Evolutionary conservation across 2,888 invertebrate genomes (phyloP), one percentile per base, ranked within the genome.

Genomic region (Lobophora halterata): DNA sequence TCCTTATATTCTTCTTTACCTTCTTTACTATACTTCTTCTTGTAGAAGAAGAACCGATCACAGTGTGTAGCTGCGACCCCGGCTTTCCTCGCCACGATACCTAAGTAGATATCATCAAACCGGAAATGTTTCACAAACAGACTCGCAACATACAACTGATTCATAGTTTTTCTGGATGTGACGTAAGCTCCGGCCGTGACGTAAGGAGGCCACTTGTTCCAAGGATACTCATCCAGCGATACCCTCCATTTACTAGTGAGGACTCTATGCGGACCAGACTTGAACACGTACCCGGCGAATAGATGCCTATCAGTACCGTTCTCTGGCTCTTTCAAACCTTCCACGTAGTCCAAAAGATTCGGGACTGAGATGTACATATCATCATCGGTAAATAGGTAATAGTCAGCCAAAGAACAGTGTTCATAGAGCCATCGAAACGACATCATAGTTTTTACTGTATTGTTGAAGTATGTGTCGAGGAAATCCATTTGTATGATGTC

Each of bases 381-480:
- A 67, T 98, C 97, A 67, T 98, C 97, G 0, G 94, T 93, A 75
- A 97, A 96, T 73, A 97, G 88, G 52, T 95, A 95, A 71, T 92
- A 96, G 52, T 93, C 92, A 0, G 95, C 91, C 21, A 90, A 87
- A 0, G 90, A 79, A 65, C 97, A 97, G 59, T 91, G 89, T 30
- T 91, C 90, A 20, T 91, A 90, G 5, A 92, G 90, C 97, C 97
- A 98, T 36, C 93, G 91, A 55, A 97, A 90, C 0, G 94, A 93
- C 89, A 94, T 92, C 92, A 97, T 93, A 0, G 96, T 95, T 83
- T 98, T 98, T n/a, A 95, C 91, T 0, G 97, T 97, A 65, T 97
- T 97, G 65, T 97, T 98, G 68, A 90, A 97, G 71, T 97, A 97
- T 5, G 88, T 72, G 66, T 98, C 97, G 1, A 89, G 72, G 61